Evolutionary conservation across 2,113 vertebrate species (phyloP), one percentile per base, ranked within the genome.

Genomic region (Aspiorhynchus laticeps): DNA sequence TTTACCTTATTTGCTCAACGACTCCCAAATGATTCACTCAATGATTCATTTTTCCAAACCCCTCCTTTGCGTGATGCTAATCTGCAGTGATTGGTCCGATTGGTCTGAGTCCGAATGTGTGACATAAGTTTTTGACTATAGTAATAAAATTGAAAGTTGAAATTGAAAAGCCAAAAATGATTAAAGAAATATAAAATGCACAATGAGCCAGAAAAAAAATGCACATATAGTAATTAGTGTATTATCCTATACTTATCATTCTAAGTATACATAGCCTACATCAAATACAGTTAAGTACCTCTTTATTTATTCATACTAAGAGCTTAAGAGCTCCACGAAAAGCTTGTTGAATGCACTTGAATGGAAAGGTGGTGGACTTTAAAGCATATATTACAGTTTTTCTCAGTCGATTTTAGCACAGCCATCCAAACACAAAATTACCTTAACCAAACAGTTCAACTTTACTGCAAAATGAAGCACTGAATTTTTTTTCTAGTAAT

Each of bases 261-360:
- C 5, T 38, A 43, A 75, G 38, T 26, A 43, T 43, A 11, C 24
- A 80, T 26, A 33, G 33, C 33, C 33, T 33, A 41, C 24, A 43
- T 80, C 12, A 80, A 79, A 79, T 79, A 59, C 31, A 59, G 19
- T 59, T 59, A 80, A 63, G 21, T 63, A 63, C 24, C 21, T 63
- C 56, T 80, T 63, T 63, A 63, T 11, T 61, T 43, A 80, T 80
- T 80, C 79, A 43, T 63, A 19, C 79, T 17, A 80, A 43, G 56
- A 41, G 78, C 78, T 26, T 38, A 80, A 63, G 33, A 80, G 33
- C 21, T n/a, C 51, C 6, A 59, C 10, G 61, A 80, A 63, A 56
- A 56, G 31, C 51, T 36, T 61, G 15, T 33, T 78, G 4, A 80
- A 61, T 43, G 56, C 24, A 63, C 12, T 43, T n/a, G 14, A 80